Percentiles rank a stretch among this genome's conserved stretches.
Evolutionary conservation across 1,140 invertebrate species (phyloP).

Genomic region (Meloidogyne chitwoodi): DNA sequence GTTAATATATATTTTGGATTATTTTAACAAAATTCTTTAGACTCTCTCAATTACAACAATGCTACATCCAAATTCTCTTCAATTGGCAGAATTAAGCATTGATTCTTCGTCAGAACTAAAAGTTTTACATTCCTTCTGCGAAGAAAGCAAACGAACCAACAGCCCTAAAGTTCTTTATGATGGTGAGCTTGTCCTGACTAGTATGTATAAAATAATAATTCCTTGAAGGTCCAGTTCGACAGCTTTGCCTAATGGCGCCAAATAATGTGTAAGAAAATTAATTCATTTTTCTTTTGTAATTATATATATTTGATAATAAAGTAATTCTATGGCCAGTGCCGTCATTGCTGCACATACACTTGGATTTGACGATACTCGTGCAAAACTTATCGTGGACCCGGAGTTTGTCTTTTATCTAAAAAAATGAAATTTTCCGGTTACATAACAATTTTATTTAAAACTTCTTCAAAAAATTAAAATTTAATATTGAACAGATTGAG

Average conservation of each 20-base stretch:
- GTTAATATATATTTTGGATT: conserved; percentile 47
- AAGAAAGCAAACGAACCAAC: conserved; percentile 57
- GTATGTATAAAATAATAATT: neutral
- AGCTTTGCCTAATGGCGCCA: conserved; percentile 66
- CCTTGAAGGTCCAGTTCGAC: conserved; percentile 63
- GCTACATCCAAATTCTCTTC: conserved; percentile 67
- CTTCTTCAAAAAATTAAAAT: neutral
- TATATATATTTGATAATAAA: conserved; percentile 32
- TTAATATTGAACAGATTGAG: conserved; percentile 60
- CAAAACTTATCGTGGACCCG: conserved; percentile 65
- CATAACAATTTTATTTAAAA: neutral
- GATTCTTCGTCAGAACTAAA: conserved; percentile 37
- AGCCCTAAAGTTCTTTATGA: conserved; percentile 63
- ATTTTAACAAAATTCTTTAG: conserved; percentile 47
- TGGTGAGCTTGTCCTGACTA: conserved; percentile 55
- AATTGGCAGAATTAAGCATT: conserved; percentile 51
- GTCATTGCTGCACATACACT: conserved; percentile 67
- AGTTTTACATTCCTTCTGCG: conserved; percentile 62
- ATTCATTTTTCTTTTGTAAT: conserved; percentile 61
- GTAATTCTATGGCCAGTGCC: conserved; percentile 65
- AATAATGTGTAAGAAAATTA: conserved; percentile 65
- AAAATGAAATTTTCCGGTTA: neutral
- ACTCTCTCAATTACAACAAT: conserved; percentile 66
- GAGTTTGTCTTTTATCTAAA: conserved; percentile 57
- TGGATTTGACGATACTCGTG: conserved; percentile 67